Evolutionary conservation across 2,113 vertebrate genomes (phyloP), one percentile per base, ranked within the genome.

Genomic region (Erythrocercus mccallii): DNA sequence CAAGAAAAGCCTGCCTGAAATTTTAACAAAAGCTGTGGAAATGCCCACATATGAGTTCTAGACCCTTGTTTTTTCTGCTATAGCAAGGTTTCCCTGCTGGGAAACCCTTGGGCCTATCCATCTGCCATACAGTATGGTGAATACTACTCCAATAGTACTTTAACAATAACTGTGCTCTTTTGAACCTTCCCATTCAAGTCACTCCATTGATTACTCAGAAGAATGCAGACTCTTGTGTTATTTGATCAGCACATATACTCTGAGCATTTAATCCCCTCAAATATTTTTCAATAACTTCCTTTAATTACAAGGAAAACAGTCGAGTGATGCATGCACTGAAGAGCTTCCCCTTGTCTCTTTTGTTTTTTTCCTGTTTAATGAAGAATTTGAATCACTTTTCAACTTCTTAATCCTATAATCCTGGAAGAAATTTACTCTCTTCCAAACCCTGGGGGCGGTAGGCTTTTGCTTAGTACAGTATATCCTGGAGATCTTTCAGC

Each of bases 271-370:
- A 99, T 98, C 98, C 98, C 96, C 95, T 98, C 97, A 98, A 98
- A 98, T 98, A 99, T 99, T 98, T 98, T 98, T 98, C 98, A 98
- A 98, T 98, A 98, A 97, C 97, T 98, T 98, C 97, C 97, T 98
- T 98, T 99, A 98, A 99, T 99, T 98, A 98, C 98, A 98, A 97
- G 95, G 97, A 98, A 98, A 97, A 98, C 97, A 98, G 9, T 81
- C 38, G 87, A 97, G 97, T 96, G 97, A 98, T 94, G 94, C 92
- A 97, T 87, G 85, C 94, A 97, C 92, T 97, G 92, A 30, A 96
- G 95, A 97, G 95, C 85, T 92, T 97, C 96, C 91, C 96, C 94
- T 97, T 97, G 92, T 96, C 73, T 97, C 97, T 96, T 45, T 71
- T 64, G 48, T 80, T 66, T 81, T 94, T 97, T 20, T 86, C 9